A percentile compares a stretch with the other conserved stretches of the same genome.
These are phyloP conservation scores for Caenorhabditis sp. DNA, from an alignment of 2,888 invertebrate species.

Conservation along the genomic window DNA sequence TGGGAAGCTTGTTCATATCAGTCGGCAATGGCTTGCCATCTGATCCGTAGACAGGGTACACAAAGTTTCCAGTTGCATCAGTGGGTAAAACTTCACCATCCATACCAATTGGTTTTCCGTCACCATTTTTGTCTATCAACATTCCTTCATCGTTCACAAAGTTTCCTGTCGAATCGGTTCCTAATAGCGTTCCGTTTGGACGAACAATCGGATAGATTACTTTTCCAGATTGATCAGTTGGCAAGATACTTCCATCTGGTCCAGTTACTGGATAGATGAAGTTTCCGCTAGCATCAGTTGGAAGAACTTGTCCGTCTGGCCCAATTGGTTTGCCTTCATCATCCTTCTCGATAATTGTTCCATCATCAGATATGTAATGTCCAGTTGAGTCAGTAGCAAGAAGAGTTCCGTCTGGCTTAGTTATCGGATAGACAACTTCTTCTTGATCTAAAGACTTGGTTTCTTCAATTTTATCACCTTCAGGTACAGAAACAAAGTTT, in stretches of 20 bases:
- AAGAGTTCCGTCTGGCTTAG: constrained; percentile 30
- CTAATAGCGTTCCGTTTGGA: constrained; percentile 12
- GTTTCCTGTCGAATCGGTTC: constrained; percentile 19
- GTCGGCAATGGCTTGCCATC: constrained; percentile 39
- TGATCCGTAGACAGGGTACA: constrained; percentile 45
- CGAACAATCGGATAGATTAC: constrained; percentile 17
- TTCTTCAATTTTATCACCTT: background rate
- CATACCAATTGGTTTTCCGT: constrained; percentile 40
- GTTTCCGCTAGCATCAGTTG: constrained; percentile 36
- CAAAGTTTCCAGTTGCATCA: constrained; percentile 33
- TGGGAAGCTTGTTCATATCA: constrained; percentile 24
- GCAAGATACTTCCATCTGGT: constrained; percentile 20
- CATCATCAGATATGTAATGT: constrained; percentile 20
- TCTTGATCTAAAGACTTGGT: constrained; percentile 19
- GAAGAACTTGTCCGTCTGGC: constrained; percentile 37
- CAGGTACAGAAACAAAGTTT: constrained; percentile 40
- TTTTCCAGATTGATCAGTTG: constrained; percentile 28
- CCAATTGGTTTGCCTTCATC: constrained; percentile 28
- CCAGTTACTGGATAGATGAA: constrained; percentile 30
- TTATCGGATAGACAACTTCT: constrained; percentile 38
- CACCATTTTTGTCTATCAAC: constrained; percentile 14
- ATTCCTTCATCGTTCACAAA: constrained; percentile 20
- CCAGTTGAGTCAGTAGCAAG: constrained; percentile 23
- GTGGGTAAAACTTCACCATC: constrained; percentile 46
- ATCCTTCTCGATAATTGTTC: constrained; percentile 18